A percentile compares a stretch with the other conserved stretches of the same genome.
Conservation (phyloP, 2,888 invertebrate species). For the Ephialtes manifestator region DNA sequence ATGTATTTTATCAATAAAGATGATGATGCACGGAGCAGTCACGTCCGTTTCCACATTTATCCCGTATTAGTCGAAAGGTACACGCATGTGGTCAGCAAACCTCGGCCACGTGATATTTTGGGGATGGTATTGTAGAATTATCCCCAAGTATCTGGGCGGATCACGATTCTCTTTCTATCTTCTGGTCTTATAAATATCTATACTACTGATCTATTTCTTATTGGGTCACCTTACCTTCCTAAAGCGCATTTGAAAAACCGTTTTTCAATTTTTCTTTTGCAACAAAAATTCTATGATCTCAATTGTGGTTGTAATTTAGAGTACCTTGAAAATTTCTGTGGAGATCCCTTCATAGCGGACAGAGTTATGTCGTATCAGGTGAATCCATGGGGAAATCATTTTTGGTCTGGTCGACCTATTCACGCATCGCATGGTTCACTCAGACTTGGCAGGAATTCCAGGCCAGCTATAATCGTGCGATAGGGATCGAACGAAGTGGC, state of each 20-base stretch:
- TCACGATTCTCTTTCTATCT: conserved; percentile 28
- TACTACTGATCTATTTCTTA: neutral
- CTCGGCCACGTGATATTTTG: neutral
- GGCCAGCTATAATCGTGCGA: conserved; percentile 12
- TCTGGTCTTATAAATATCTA: neutral
- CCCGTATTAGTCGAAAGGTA: conserved; percentile 13
- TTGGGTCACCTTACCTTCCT: no score
- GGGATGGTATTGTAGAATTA: neutral
- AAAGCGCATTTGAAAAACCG: no score
- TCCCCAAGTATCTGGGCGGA: conserved; percentile 3
- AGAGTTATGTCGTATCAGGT: conserved; percentile 3
- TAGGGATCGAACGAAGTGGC: neutral
- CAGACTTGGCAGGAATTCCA: neutral
- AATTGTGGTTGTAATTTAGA: no score
- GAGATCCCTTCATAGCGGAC: neutral
- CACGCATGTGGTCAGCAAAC: conserved; percentile 21
- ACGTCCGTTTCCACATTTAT: conserved; percentile 26
- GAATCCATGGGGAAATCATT: conserved; percentile 50
- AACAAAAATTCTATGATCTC: neutral
- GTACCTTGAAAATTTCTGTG: neutral
- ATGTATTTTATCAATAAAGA: conserved; percentile 7
- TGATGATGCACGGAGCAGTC: conserved; percentile 20
- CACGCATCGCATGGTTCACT: neutral
- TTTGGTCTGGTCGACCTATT: conserved; percentile 14
- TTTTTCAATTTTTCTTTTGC: neutral